Base-by-base conservation (phyloP, 2,888 invertebrate genomes). In the Drosophila multiciliata region DNA sequence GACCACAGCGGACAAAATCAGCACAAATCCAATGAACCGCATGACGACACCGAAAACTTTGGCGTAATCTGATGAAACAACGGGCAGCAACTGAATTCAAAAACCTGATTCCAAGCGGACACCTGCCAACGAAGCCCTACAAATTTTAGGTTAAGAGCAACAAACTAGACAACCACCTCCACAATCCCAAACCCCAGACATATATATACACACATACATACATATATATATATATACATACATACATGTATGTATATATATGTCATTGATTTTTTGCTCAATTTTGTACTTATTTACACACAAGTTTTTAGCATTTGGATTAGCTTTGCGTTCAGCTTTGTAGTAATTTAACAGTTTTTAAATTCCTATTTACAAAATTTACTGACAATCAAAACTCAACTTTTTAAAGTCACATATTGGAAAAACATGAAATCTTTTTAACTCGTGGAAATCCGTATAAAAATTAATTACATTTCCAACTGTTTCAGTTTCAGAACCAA, bases 141-240 rank as follows among this genome's bases (percentile, higher is more conserved):
- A 82, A 87, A 67, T 76, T 70, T 73, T 82, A 87, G 86, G 86
- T 82, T 84, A 86, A 89, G 86, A 78, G 86, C 89, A 89, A 78
- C 72, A 82, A 63, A 76, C 87, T 60, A 61, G 64, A 62, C 72
- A 59, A 32, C 58, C 48, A 38, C 32, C 57, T 17, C 57, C 15
- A 11, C 35, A 26, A 29, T 26, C 54, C 48, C 12, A 55, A 42
- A 57, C 26, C 54, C 53, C 8, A 50, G 35, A 57, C 26, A 69
- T 17, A 26, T 36, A 54, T n/a, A n/a, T 9, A 23, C 6, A 32
- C 9, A 23, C 4, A 3, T n/a, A 57, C 6, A 8, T 23, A n/a
- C 17, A 15, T 17, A 0, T 2, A 7, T 7, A 49, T 2, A 42
- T 12, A 12, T 7, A 17, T 38, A 33, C 50, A 1, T 9, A 36